Evolutionary conservation across 2,888 invertebrate species (phyloP), one percentile per base, ranked within the genome.

Genomic region (Anodontia alba): DNA sequence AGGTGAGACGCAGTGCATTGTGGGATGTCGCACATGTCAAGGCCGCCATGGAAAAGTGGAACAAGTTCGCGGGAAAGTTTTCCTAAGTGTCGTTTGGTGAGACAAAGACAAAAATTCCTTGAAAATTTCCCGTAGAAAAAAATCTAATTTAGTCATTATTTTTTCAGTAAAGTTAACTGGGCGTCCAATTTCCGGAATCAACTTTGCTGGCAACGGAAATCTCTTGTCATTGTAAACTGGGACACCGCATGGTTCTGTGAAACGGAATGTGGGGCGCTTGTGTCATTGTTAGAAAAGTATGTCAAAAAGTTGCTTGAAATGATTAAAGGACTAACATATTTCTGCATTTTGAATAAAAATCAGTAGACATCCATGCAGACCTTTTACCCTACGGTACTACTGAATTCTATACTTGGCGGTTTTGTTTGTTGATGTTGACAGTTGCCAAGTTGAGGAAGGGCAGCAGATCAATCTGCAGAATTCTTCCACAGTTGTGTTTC

Each of bases 21-120:
- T 84, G 84, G 84, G 81, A 77, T 51, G 20, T 74, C 49, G 78
- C 84, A 81, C 84, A 84, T 84, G 84, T 84, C 84, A 84, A 84
- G 84, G 84, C 84, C 84, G 84, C 84, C 84, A 84, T 84, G 80
- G 73, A 75, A 80, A 67, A 78, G 71, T 70, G 71, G 72, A 69
- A 75, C 69, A 62, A 79, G 76, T 84, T 84, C 84, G 84, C 84
- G 84, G 81, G 84, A 84, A 84, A 84, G 71, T 72, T 80, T 74
- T 74, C 12, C 46, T 68, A 77, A 72, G 69, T 81, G 73, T 67
- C 70, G 73, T 31, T 31, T 67, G 73, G 31, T 66, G n/a, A 66
- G 66, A 31, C 7, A 20, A 20, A 36, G 38, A 20, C 20, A 31
- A 20, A 29, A 20, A 46, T 8, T 20, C 5, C n/a, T 20, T 12